Evolutionary conservation across 2,113 vertebrate species (phyloP), one percentile per base, ranked within the genome.

Genomic region (Macrotis lagotis): DNA sequence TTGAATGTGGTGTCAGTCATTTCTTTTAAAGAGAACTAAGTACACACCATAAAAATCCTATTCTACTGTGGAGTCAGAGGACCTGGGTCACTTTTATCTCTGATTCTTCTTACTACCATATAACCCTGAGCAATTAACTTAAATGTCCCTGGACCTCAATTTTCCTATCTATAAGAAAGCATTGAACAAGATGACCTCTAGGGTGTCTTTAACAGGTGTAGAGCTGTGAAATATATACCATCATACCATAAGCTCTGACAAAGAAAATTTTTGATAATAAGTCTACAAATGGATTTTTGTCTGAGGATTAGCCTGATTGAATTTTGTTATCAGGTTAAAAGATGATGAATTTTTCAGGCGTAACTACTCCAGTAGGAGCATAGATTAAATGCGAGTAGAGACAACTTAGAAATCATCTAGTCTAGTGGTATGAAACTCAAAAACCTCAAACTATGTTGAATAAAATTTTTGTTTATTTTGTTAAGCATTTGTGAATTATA

Each of bases 1-100:
- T n/a, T n/a, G n/a, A n/a, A n/a, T n/a, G n/a, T n/a, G n/a, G n/a
- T n/a, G n/a, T n/a, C n/a, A n/a, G n/a, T n/a, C n/a, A n/a, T n/a
- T n/a, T n/a, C 11, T 25, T 92, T 28, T 0, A 90, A 48, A 88
- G 89, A 52, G 50, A 92, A 11, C 3, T 37, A 44, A 96, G n/a
- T 51, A 48, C 91, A 47, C 51, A 24, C 1, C 6, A 47, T 0
- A 0, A 6, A 91, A 37, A 19, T 88, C 9, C 47, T 31, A 94
- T 90, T 92, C 74, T 90, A 44, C 47, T 93, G 95, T 49, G 31
- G 9, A 44, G 19, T 83, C n/a, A 44, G 31, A 16, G n/a, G 66
- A 8, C 83, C 93, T 95, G 92, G 53, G 50, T 95, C n/a, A n/a
- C 90, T 24, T 50, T 16, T 74, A 1, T 74, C 12, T 83, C n/a